Evolutionary conservation across 2,113 vertebrate genomes (phyloP).

Genomic region (Argyrosomus japonicus): DNA sequence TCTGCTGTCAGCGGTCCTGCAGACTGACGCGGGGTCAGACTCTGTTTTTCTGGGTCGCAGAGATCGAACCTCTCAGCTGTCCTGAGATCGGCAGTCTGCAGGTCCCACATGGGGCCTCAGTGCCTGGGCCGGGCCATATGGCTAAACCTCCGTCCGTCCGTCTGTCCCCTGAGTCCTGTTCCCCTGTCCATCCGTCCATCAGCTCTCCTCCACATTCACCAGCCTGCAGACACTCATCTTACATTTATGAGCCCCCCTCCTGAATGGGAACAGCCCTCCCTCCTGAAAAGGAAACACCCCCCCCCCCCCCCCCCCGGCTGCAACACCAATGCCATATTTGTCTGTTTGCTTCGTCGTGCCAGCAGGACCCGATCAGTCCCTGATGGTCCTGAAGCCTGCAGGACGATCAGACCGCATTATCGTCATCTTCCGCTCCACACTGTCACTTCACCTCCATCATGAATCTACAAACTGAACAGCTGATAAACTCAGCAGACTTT

Average conservation of each 20-base stretch:
- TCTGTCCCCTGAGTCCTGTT: constrained; percentile 23
- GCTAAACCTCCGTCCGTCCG: constrained; percentile 32
- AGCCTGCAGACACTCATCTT: constrained; percentile 33
- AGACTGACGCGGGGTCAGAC: constrained; percentile 35
- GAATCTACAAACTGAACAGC: no score
- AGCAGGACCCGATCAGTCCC: constrained; percentile 32
- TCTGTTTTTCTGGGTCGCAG: not conserved
- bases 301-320: constrained; percentile 30
- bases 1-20: constrained; percentile 38
- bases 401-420: constrained; percentile 3
- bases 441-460: no score
- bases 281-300: no score
- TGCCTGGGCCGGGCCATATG: constrained; percentile 20
- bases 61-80: constrained; percentile 31
- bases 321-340: not conserved
- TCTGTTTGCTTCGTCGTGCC: constrained; percentile 23
- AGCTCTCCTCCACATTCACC: constrained; percentile 31
- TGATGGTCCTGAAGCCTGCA: constrained; percentile 19
- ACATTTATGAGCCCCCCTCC: constrained; percentile 35
- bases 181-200: constrained; percentile 32
- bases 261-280: not conserved
- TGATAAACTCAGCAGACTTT: no score
- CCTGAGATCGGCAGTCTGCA: constrained; percentile 47
- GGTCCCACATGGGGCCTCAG: constrained; percentile 25
- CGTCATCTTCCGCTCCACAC: not conserved